Percentiles rank a stretch among this genome's conserved stretches.
These are phyloP conservation scores for Clytia hemisphaerica DNA, from an alignment of 30 jellyfish, hydroid and myxozoan genomes.

Conservation along the genomic window DNA sequence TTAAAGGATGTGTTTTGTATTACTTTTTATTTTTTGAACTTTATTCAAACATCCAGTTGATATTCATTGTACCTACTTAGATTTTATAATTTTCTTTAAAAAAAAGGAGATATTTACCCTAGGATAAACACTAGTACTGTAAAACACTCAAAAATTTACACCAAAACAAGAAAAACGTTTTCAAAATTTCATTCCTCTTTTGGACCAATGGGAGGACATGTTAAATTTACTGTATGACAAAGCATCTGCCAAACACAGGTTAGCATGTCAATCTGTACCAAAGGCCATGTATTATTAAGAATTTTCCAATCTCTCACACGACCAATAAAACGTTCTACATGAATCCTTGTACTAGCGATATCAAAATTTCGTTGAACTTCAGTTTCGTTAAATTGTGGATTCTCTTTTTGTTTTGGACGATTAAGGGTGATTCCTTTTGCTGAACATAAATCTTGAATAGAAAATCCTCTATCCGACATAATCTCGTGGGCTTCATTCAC, in stretches of 20 bases:
- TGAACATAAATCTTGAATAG: constrained; percentile 31
- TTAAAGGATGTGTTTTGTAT: too few species aligned
- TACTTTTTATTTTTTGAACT: too few species aligned
- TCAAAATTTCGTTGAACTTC: constrained; percentile 33
- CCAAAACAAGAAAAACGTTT: too few species aligned
- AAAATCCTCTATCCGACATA: constrained; percentile 40
- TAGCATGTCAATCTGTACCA: constrained; percentile 19
- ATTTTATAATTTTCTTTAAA: too few species aligned
- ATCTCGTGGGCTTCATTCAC: constrained; percentile 26
- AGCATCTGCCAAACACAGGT: constrained; percentile 23
- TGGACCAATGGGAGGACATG: constrained; percentile 18
- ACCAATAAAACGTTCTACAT: constrained; percentile 41
- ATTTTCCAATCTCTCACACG: constrained; percentile 42
- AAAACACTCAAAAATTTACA: too few species aligned
- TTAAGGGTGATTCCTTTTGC: constrained; percentile 23
- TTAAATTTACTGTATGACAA: too few species aligned
- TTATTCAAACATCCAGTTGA: too few species aligned
- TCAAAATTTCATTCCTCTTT: neutral
- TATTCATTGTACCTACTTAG: too few species aligned
- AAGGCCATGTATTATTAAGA: constrained; percentile 31
- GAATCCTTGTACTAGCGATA: constrained; percentile 31
- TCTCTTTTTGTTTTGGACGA: constrained; percentile 16
- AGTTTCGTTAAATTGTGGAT: constrained; percentile 22
- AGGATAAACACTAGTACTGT: too few species aligned
- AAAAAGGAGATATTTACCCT: too few species aligned